phyloP scores from a whole-genome alignment of 2,113 vertebrate species.

The Nymphicus hollandicus region DNA sequence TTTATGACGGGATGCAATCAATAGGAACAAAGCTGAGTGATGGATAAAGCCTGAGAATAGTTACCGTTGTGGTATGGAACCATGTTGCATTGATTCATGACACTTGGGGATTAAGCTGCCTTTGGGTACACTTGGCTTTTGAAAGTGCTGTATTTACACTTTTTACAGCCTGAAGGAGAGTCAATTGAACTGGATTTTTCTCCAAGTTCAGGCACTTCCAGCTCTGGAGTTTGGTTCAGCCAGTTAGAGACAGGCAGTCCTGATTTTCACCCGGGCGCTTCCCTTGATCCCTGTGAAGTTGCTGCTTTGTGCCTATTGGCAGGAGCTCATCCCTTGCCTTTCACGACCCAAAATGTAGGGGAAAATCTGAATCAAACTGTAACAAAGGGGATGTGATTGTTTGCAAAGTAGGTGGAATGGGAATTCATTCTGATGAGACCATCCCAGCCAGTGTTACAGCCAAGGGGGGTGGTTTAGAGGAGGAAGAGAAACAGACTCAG shows the following conservation, averaged over 20 bases:
- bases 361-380: not conserved
- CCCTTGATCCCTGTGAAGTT: not conserved
- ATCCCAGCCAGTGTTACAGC: not conserved
- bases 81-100: not conserved
- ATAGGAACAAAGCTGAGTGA: conserved; percentile 3
- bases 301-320: not conserved
- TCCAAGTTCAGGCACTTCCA: not conserved
- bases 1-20: not conserved
- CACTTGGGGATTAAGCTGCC: conserved; percentile 4
- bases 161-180: not conserved
- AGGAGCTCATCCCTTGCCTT: not conserved
- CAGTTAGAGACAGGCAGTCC: not conserved
- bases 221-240: not conserved
- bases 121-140: not conserved
- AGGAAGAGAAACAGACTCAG: not conserved
- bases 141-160: not conserved
- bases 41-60: not conserved
- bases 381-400: accelerated
- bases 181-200: not conserved
- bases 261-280: not conserved
- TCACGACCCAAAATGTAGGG: not conserved
- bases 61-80: not conserved
- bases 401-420: not conserved
- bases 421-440: not conserved
- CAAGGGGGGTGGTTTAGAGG: not conserved